Percentiles rank a stretch among this genome's conserved stretches.
Conservation (phyloP, 2,113 vertebrate species). For the Acinonyx jubatus region DNA sequence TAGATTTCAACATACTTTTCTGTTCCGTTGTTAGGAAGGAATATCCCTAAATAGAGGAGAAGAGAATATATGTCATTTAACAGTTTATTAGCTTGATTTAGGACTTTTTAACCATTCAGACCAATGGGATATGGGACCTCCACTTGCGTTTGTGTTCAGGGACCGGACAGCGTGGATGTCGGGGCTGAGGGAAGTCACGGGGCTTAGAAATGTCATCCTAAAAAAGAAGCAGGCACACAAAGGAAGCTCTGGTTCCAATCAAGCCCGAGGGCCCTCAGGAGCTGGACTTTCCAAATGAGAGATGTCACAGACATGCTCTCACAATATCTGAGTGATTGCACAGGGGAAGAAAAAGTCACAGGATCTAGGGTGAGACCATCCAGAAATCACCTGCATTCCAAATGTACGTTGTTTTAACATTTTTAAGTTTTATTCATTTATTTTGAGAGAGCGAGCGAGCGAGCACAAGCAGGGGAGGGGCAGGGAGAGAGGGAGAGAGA, state of each 20-base stretch:
- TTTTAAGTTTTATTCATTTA: too few species aligned
- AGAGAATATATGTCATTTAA: background rate
- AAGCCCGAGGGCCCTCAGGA: background rate
- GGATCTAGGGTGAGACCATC: background rate
- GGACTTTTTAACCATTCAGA: conserved; percentile 53
- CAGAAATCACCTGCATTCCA: background rate
- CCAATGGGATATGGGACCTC: background rate
- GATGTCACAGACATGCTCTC: fast-evolving
- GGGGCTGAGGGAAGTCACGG: background rate
- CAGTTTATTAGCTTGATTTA: conserved; percentile 47
- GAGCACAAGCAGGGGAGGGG: too few species aligned
- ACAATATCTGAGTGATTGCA: fast-evolving
- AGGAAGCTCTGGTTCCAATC: background rate
- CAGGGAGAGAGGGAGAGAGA: too few species aligned
- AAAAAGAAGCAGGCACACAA: background rate
- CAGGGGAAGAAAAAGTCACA: background rate
- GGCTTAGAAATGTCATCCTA: background rate
- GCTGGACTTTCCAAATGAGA: background rate
- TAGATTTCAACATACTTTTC: conserved; percentile 12
- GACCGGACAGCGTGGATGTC: background rate
- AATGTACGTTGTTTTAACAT: background rate
- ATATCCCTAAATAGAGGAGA: conserved; percentile 24
- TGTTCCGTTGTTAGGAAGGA: conserved; percentile 2
- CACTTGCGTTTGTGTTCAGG: background rate
- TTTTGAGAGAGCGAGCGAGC: too few species aligned